Percentiles rank a stretch among this genome's conserved stretches.
Evolutionary conservation across 2,888 invertebrate genomes (phyloP).

Genomic region (Tipula vernalis): DNA sequence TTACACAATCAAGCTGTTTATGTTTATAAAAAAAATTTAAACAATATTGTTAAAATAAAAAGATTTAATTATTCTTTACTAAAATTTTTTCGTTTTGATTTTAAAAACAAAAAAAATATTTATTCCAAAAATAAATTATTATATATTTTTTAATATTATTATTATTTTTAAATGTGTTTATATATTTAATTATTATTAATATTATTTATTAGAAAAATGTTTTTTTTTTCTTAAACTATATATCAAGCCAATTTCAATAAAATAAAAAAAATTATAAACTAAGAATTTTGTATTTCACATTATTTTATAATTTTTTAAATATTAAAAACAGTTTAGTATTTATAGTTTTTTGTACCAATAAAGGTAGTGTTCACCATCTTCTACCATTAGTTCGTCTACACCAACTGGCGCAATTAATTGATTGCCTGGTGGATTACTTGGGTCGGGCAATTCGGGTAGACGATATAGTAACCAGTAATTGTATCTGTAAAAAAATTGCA

Average conservation of each 20-base stretch:
- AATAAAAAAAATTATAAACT: neutral
- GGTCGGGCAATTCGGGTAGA: slow-evolving; percentile 67
- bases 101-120: neutral
- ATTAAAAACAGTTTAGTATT: slow-evolving; percentile 21
- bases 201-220: neutral
- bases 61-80: neutral
- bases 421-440: slow-evolving; percentile 69
- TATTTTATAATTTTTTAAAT: neutral
- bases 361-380: slow-evolving; percentile 78
- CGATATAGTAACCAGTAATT: slow-evolving; percentile 84
- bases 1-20: neutral
- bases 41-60: neutral
- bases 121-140: slow-evolving; percentile 4
- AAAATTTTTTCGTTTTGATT: neutral
- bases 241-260: neutral
- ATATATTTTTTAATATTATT: neutral
- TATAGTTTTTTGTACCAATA: slow-evolving; percentile 91
- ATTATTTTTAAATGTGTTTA: neutral
- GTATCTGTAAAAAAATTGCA: slow-evolving; percentile 41
- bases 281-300: neutral
- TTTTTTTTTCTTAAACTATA: neutral
- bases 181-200: neutral
- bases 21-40: neutral
- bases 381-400: slow-evolving; percentile 74
- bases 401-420: slow-evolving; percentile 80